Conservation (phyloP, 2,888 invertebrate genomes). For the Watsonalla binaria region DNA sequence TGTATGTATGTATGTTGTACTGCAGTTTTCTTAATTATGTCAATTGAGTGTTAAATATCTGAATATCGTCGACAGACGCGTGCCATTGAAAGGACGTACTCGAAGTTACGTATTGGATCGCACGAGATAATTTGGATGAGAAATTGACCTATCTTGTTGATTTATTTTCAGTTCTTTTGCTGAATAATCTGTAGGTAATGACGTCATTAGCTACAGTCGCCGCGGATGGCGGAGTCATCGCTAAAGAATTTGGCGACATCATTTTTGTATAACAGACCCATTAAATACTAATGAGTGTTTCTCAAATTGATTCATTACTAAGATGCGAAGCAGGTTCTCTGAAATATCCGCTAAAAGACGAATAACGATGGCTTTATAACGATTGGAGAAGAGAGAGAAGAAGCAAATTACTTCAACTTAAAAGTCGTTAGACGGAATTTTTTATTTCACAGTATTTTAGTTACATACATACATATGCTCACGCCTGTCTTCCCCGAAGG, state of each 20-base stretch:
- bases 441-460: no score
- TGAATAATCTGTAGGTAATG: neutral
- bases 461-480: no score
- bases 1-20: no score
- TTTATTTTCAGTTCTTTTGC: neutral
- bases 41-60: neutral
- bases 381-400: no score
- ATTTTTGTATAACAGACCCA: neutral
- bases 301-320: neutral
- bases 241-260: neutral
- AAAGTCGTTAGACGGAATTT: no score
- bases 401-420: no score
- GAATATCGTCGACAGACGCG: neutral
- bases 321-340: neutral
- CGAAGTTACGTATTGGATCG: slow-evolving; percentile 1
- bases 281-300: neutral
- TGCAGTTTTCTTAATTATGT: neutral
- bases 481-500: no score
- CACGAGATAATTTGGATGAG: neutral
- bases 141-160: neutral
- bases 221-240: neutral
- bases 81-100: slow-evolving; percentile 2
- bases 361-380: no score
- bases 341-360: neutral
- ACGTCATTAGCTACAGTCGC: neutral